Conservation (phyloP, 2,113 vertebrate species). For the Anoura caudifer region DNA sequence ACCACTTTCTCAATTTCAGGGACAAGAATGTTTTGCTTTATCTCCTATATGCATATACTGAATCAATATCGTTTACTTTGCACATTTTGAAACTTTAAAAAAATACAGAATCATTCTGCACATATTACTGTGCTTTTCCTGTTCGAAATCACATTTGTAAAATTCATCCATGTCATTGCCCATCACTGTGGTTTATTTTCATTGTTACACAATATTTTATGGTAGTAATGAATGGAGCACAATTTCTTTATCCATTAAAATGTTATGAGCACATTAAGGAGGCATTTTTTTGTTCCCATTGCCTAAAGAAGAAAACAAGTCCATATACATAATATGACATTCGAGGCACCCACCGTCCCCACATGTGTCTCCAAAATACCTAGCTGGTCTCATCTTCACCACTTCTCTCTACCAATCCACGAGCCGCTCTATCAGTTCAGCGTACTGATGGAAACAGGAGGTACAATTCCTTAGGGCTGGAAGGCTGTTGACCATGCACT, state of each 20-base stretch:
- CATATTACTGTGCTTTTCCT: not conserved
- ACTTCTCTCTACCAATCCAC: not conserved
- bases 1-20: not conserved
- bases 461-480: not conserved
- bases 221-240: not conserved
- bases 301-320: not conserved
- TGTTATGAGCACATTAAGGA: not conserved
- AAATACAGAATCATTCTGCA: not conserved
- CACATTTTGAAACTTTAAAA: not conserved
- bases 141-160: not conserved
- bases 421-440: not conserved
- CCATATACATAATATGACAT: not conserved
- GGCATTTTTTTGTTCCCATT: not conserved
- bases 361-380: not conserved
- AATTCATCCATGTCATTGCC: not conserved
- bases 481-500: not conserved
- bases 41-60: not conserved
- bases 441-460: not conserved
- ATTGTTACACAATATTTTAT: not conserved
- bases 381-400: not conserved
- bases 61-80: not conserved
- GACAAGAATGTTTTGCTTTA: not conserved
- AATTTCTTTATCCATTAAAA: not conserved
- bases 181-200: not conserved
- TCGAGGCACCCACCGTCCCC: not conserved